Conservation (phyloP, 1,140 invertebrate genomes). For the Drosophila seguyi region DNA sequence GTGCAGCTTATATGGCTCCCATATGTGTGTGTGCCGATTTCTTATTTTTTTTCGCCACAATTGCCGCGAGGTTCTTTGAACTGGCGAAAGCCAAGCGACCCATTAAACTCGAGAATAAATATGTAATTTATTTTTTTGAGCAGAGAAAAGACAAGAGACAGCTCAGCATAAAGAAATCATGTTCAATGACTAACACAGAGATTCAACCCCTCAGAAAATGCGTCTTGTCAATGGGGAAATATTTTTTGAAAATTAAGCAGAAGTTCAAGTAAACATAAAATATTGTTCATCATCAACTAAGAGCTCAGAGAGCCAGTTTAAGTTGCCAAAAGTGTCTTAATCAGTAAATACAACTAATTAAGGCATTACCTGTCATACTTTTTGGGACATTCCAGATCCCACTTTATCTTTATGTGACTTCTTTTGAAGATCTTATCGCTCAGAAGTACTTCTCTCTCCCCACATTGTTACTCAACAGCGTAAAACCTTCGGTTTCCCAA, state of each 20-base stretch:
- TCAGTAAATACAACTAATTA: neutral
- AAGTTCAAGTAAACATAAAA: neutral
- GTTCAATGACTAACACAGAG: conserved; percentile 6
- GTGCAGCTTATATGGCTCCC: conserved; percentile 1
- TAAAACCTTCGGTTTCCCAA: conserved; percentile 19
- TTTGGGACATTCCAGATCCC: conserved; percentile 1
- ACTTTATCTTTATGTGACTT: conserved; percentile 36
- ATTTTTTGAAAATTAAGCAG: neutral
- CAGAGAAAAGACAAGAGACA: neutral
- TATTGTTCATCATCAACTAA: too few relatives aligned
- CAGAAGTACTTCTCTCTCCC: neutral
- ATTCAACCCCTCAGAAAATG: conserved; percentile 5
- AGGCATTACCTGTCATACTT: neutral
- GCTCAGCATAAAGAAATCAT: conserved; percentile 6
- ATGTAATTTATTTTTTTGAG: conserved; percentile 8
- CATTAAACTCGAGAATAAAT: conserved; percentile 21
- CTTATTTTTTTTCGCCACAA: conserved; percentile 15
- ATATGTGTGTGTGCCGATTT: conserved; percentile 15
- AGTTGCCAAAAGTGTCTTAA: conserved; percentile 6
- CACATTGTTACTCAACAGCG: conserved; percentile 30
- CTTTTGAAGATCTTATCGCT: conserved; percentile 27
- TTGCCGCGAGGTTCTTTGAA: conserved; percentile 31
- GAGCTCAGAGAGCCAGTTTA: neutral
- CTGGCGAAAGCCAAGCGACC: conserved; percentile 13
- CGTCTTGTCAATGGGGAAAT: neutral